Percentiles rank a stretch among this genome's conserved stretches.
These are phyloP conservation scores for Darevskia mixta DNA, from an alignment of 2,797 vertebrate species.

Conservation along the genomic window DNA sequence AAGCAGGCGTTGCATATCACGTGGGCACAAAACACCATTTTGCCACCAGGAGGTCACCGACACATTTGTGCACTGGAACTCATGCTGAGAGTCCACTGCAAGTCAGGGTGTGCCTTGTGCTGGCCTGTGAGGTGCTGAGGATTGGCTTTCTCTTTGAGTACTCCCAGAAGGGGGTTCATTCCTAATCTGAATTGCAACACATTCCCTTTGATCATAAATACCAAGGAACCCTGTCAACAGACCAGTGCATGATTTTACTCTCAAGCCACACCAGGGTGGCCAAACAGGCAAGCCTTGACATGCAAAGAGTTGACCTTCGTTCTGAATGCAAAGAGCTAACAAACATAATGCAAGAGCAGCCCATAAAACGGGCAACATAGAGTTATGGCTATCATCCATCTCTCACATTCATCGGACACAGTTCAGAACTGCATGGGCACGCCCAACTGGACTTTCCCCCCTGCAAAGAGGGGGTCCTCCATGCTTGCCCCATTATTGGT, in stretches of 20 bases:
- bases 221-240: not conserved
- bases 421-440: not conserved
- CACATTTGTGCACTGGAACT: not conserved
- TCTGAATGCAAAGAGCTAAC: not conserved
- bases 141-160: not conserved
- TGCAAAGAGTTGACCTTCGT: not conserved
- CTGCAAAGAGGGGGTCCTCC: too few relatives aligned
- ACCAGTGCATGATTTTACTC: not conserved
- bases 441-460: not conserved
- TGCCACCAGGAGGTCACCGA: too few relatives aligned
- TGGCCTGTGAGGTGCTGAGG: not conserved
- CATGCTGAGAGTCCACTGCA: not conserved
- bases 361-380: not conserved
- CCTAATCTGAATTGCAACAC: not conserved
- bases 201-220: not conserved
- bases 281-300: not conserved
- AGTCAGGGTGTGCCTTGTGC: too few relatives aligned
- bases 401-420: not conserved
- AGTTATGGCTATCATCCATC: not conserved
- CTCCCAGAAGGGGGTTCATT: not conserved
- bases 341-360: not conserved
- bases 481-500: too few relatives aligned
- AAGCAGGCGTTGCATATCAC: not conserved
- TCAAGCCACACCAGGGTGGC: not conserved
- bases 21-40: not conserved